Base-by-base conservation (phyloP, 2,888 invertebrate genomes). In the Chironomus riparius region DNA sequence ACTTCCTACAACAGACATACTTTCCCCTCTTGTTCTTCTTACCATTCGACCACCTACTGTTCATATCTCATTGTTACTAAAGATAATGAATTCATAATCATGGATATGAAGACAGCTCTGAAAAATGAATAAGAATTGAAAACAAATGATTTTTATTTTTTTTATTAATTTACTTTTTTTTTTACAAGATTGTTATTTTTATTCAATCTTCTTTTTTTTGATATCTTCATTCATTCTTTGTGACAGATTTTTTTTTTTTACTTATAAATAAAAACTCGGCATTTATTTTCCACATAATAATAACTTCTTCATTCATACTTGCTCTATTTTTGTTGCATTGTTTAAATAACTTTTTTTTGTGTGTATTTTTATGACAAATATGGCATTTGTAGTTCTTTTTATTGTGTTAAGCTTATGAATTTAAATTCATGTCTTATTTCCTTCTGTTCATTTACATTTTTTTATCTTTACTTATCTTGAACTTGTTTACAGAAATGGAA, bases 331-430 rank as follows among this genome's bases (percentile, higher is more conserved):
- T 13, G 50, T 15, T 65, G 65, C 72, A 61, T 62, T 50, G 72
- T 18, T 38, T 38, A 38, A 38, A 38, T 38, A 38, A 38, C 38
- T 50, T 24, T 70, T 70, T 22, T 50, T 18, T 50, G 15, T 38
- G 65, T 65, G 22, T 65, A 22, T 72, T 61, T 62, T 72, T 38
- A 61, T 72, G 72, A 72, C 72, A 62, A 72, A 62, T 72, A 70
- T 70, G 47, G 18, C 48, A n/a, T 48, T 61, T 38, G 38, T 38
- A 38, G 10, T 61, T 61, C 38, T 28, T 7, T 61, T 71, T 71
- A 71, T 48, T 50, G 47, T 70, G 47, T 38, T 21, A 50, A 21
- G 21, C 47, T 70, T 48, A 50, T 50, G 71, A 71, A 71, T 65
- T 65, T 65, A 24, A 65, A 24, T 24, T 38, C 38, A 38, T 38